Percentiles rank a stretch among this genome's conserved stretches.
Evolutionary conservation across 1,140 invertebrate species (phyloP).

Genomic region (Hypothenemus hampei): DNA sequence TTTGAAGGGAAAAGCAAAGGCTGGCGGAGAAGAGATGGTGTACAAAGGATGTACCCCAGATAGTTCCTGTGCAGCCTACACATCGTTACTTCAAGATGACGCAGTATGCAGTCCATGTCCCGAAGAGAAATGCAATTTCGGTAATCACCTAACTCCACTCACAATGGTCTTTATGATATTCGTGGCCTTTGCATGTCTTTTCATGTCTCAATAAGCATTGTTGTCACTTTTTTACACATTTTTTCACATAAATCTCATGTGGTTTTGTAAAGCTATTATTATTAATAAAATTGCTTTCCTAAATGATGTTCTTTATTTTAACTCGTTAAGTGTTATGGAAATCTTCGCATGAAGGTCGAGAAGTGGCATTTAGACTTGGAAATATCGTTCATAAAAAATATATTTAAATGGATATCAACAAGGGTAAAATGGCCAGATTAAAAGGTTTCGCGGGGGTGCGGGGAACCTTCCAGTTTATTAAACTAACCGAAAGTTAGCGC

Average conservation of each 20-base stretch:
- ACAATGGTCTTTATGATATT: neutral
- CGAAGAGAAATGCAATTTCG: neutral
- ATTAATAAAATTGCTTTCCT: no score
- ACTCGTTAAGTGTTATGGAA: no score
- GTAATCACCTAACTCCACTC: neutral
- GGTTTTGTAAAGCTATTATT: no score
- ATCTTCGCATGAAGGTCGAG: no score
- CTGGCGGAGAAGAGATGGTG: neutral
- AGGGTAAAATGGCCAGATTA: conserved; percentile 18
- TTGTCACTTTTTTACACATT: no score
- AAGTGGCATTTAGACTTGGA: neutral
- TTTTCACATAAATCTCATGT: neutral
- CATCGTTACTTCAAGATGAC: neutral
- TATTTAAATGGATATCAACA: no score
- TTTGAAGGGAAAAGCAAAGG: neutral
- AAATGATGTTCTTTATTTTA: no score
- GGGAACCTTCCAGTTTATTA: no score
- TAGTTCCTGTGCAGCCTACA: neutral
- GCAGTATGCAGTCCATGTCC: neutral
- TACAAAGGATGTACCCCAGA: neutral
- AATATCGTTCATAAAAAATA: neutral
- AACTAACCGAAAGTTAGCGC: conserved; percentile 29
- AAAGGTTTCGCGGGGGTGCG: no score
- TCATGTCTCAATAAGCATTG: no score
- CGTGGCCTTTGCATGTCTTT: neutral